Evolutionary conservation across 1,140 invertebrate species (phyloP), one percentile per base, ranked within the genome.

Genomic region (Dreissena rostriformis): DNA sequence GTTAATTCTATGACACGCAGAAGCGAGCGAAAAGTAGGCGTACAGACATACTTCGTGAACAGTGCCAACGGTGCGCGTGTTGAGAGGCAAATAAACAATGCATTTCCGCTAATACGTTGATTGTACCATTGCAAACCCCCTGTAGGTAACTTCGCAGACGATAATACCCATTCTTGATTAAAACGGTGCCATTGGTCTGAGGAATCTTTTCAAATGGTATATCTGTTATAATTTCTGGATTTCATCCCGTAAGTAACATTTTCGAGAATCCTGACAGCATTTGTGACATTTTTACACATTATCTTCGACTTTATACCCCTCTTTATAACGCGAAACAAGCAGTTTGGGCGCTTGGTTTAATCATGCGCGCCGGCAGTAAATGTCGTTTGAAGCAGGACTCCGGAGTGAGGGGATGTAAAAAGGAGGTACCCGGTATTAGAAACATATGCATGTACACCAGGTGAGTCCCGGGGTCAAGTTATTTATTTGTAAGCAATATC

Each of bases 251-350:
- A 53, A 55, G 61, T 74, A 57, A 75, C 80, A 82, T 74, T 75
- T 74, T 75, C 80, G 53, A 75, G 24, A 67, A 63, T 82, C 39
- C 55, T 24, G 24, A 51, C 61, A 75, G 24, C 71, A 82, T 82
- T 66, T 71, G 71, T 75, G 80, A 82, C 71, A 82, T 82, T 82
- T 74, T 82, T 82, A 82, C 72, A 74, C 80, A 82, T 82, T 82
- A 82, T 26, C 49, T 53, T 51, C 49, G 63, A 75, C 73, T 24
- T 66, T 67, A 55, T 53, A 74, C 80, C 75, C 80, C 80, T 66
- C 57, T 82, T 82, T 82, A 82, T 82, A 74, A 73, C 80, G 68
- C 80, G 28, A 66, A 67, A 75, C 71, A 53, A 75, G 71, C 80
- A 68, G 74, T 73, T 74, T 26, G 71, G 68, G 71, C 63, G 57